Evolutionary conservation across 2,797 vertebrate genomes (phyloP).

Genomic region (Helarctos malayanus): DNA sequence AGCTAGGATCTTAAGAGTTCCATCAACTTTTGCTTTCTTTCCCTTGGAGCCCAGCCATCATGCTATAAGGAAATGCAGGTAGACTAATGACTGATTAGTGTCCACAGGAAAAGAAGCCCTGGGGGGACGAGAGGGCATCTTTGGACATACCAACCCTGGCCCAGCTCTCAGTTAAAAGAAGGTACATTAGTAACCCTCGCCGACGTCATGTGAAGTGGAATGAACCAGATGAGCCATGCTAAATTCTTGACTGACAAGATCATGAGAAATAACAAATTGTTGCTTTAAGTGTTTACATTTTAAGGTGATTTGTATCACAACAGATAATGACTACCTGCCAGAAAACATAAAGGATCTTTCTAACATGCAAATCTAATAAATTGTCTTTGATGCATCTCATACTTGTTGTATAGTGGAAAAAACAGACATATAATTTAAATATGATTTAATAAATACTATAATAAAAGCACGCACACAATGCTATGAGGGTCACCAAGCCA

Average conservation of each 20-base stretch:
- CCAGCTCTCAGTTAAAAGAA: not conserved
- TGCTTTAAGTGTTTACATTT: slow-evolving; percentile 6
- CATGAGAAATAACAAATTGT: slow-evolving; percentile 43
- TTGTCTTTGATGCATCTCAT: not conserved
- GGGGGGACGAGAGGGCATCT: not conserved
- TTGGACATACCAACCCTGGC: not conserved
- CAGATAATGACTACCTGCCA: slow-evolving; percentile 4
- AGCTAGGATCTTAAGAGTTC: slow-evolving; percentile 8
- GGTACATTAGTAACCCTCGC: not conserved
- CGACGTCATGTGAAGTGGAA: not conserved
- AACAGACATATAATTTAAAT: not conserved
- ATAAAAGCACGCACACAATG: not conserved
- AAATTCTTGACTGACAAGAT: slow-evolving; percentile 31
- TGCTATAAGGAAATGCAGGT: not conserved
- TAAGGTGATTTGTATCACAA: slow-evolving; percentile 50
- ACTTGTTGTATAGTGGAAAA: not conserved
- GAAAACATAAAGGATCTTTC: slow-evolving; percentile 41
- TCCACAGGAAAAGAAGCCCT: not conserved
- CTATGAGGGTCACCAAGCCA: not conserved
- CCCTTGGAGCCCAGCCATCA: not conserved
- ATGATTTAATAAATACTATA: not conserved
- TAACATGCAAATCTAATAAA: not conserved
- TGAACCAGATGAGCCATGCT: not conserved
- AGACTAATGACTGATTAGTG: slow-evolving; percentile 7
- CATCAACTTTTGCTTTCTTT: not conserved